A percentile compares a stretch with the other conserved stretches of the same genome.
These are phyloP conservation scores for Callipepla californica DNA, from an alignment of 2,113 vertebrate species.

Conservation along the genomic window DNA sequence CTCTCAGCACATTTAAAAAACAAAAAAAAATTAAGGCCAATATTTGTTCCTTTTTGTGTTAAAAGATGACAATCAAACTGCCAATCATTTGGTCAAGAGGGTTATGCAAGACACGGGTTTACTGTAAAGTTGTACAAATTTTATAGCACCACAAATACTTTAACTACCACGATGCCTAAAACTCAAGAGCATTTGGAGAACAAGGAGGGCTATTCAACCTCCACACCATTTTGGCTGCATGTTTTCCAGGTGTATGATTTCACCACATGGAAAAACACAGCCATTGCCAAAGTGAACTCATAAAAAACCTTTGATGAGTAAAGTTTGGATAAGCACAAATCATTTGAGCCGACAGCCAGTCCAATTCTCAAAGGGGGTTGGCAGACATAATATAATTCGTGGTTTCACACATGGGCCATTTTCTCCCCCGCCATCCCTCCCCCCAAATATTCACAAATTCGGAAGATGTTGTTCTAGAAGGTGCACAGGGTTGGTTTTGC, in stretches of 20 bases:
- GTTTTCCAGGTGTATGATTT: slow-evolving; percentile 78
- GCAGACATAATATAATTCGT: slow-evolving; percentile 72
- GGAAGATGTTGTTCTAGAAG: slow-evolving; percentile 72
- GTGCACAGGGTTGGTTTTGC: slow-evolving; percentile 48
- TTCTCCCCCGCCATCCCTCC: not conserved
- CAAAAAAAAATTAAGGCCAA: not conserved
- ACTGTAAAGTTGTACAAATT: slow-evolving; percentile 62
- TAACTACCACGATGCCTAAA: slow-evolving; percentile 48
- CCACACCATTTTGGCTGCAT: slow-evolving; percentile 51
- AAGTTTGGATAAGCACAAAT: slow-evolving; percentile 78
- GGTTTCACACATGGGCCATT: slow-evolving; percentile 71
- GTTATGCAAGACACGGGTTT: slow-evolving; percentile 60
- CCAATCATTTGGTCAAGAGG: slow-evolving; percentile 41
- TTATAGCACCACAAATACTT: slow-evolving; percentile 70
- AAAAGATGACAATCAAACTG: slow-evolving; percentile 21
- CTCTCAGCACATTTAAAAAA: not conserved
- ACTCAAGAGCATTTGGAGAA: slow-evolving; percentile 61
- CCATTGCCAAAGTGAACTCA: slow-evolving; percentile 72
- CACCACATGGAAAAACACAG: slow-evolving; percentile 71
- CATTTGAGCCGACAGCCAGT: slow-evolving; percentile 64
- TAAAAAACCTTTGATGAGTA: slow-evolving; percentile 76
- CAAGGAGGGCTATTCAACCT: slow-evolving; percentile 76
- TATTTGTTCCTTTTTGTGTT: slow-evolving; percentile 21
- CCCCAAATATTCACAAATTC: slow-evolving; percentile 5
- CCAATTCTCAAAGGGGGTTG: slow-evolving; percentile 69